phyloP scores from a whole-genome alignment of 2,113 vertebrate species.

The Sebastes schlegelii region DNA sequence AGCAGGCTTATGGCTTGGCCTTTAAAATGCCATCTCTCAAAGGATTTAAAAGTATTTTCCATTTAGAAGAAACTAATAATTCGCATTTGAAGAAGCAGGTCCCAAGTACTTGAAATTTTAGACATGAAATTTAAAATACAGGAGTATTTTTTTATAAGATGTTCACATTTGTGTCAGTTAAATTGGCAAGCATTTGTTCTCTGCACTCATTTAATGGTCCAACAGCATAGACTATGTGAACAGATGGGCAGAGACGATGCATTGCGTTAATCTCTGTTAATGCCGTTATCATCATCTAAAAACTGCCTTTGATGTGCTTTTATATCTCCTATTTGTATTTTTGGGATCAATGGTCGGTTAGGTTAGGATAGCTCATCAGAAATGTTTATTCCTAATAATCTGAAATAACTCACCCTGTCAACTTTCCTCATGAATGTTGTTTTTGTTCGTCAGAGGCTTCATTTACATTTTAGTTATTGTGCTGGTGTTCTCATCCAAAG shows the following conservation, averaged over 20 bases:
- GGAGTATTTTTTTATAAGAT: neutral
- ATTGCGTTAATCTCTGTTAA: neutral
- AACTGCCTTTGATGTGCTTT: neutral
- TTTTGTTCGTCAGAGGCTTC: slow-evolving; percentile 25
- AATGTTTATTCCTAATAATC: neutral
- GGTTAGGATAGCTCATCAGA: neutral
- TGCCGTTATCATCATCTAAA: neutral
- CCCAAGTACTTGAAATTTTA: neutral
- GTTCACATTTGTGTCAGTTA: neutral
- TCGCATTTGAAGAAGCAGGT: neutral
- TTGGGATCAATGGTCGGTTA: neutral
- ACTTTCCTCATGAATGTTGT: slow-evolving; percentile 22
- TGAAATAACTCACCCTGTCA: slow-evolving; percentile 20
- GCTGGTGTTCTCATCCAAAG: slow-evolving; percentile 34
- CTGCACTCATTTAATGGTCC: neutral
- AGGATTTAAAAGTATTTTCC: slow-evolving; percentile 14
- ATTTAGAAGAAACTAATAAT: slow-evolving; percentile 8
- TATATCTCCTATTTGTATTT: neutral
- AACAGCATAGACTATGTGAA: neutral
- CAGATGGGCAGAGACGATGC: slow-evolving; percentile 6
- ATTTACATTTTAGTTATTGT: slow-evolving; percentile 42
- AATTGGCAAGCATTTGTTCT: slow-evolving; percentile 3
- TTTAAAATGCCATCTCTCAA: slow-evolving; percentile 54
- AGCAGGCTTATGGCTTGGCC: slow-evolving; percentile 22
- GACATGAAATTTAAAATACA: neutral